Evolutionary conservation across 2,888 invertebrate genomes (phyloP), one percentile per base, ranked within the genome.

Genomic region (Eupelmus urozonus): DNA sequence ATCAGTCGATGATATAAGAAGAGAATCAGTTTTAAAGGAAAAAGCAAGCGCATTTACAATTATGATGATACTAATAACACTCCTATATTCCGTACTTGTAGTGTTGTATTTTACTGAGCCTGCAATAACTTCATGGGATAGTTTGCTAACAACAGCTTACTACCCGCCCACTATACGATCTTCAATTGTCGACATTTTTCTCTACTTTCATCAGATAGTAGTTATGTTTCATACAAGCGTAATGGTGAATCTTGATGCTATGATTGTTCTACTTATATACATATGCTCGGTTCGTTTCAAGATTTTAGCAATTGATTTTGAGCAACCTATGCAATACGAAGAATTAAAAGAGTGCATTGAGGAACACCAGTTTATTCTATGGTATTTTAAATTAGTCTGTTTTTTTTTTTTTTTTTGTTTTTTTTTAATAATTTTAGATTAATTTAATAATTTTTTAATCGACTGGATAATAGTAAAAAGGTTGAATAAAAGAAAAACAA

Each of bases 161-260:
- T 77, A 77, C 20, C 71, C 72, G 0, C 51, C 66, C 2, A 51
- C 51, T 4, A 66, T 77, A 7, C 57, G 76, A 71, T 57, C 71
- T 7, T 7, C 34, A 0, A 4, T 49, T 0, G 2, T 40, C n/a
- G 71, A 77, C 20, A 20, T 65, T 27, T 65, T 77, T 11, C 5
- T 77, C 27, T 71, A 57, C 16, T 49, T 40, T 49, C 23, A 66
- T 62, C 76, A 77, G 40, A 34, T 66, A 2, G 45, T 71, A 0
- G 66, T 59, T 9, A 71, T 77, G 57, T 27, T 49, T 42, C 59
- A 77, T 34, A 45, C 34, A 3, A 71, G 76, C n/a, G 66, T 20
- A 0, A 60, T 66, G 20, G 66, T 77, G 9, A 66, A 66, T n/a
- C 0, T 66, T 13, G 77, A 77, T n/a, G 66, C 27, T 4, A 42